Percentiles rank a stretch among this genome's conserved stretches.
phyloP scores from a whole-genome alignment of 2,888 invertebrate genomes.

The Drosophila lutescens region DNA sequence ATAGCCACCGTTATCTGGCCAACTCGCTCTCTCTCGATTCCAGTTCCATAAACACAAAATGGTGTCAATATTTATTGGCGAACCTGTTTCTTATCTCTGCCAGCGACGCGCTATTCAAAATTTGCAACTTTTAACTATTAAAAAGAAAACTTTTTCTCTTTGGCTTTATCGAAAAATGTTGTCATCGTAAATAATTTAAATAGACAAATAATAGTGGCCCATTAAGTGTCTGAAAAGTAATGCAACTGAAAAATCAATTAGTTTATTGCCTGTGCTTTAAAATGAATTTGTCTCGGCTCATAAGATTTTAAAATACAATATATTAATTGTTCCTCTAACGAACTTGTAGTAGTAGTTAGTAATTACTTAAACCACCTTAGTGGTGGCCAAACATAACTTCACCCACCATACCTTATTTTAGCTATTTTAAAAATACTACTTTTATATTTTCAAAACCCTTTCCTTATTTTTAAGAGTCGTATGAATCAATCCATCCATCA shows the following conservation, averaged over 20 bases:
- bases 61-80: conserved; percentile 81
- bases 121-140: conserved; percentile 80
- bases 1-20: conserved; percentile 69
- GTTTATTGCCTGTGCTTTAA: background rate
- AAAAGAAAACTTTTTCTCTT: conserved; percentile 49
- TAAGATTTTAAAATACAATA: too few relatives aligned
- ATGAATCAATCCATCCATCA: background rate
- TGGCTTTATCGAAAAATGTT: conserved; percentile 48
- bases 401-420: background rate
- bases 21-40: conserved; percentile 15
- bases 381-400: background rate
- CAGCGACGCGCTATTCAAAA: conserved; percentile 41
- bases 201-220: conserved; percentile 35
- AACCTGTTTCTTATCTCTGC: conserved; percentile 78
- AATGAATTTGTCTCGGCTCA: too few relatives aligned
- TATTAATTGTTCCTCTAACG: too few relatives aligned
- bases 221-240: conserved; percentile 9
- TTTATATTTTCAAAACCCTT: background rate
- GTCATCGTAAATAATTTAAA: conserved; percentile 62
- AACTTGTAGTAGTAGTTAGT: too few relatives aligned
- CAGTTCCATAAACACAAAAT: conserved; percentile 61
- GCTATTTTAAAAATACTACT: background rate
- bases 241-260: conserved; percentile 22
- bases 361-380: too few relatives aligned
- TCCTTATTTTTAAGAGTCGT: background rate